Conservation (phyloP, 2,888 invertebrate genomes). For the Andrena camellia region DNA sequence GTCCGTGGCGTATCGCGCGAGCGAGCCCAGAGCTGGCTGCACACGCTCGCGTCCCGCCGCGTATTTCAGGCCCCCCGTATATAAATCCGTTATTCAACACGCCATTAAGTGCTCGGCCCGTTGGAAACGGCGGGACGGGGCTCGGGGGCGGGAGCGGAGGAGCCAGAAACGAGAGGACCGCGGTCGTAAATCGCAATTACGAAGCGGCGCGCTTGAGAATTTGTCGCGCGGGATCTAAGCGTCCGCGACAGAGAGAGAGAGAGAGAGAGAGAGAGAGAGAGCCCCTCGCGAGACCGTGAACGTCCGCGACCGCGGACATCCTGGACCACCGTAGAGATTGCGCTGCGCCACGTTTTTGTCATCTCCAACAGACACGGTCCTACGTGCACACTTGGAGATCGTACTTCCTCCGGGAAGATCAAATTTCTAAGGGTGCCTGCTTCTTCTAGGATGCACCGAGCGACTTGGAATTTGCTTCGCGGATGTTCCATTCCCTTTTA, state of each 20-base stretch:
- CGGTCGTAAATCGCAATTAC: conserved; percentile 84
- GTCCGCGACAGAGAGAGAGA: conserved; percentile 58
- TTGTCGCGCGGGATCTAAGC: conserved; percentile 83
- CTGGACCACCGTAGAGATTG: conserved; percentile 71
- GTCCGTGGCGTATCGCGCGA: conserved; percentile 74
- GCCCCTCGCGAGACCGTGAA: conserved; percentile 43
- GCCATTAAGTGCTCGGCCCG: conserved; percentile 82
- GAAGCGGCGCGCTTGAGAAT: conserved; percentile 83
- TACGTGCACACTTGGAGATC: conserved; percentile 14
- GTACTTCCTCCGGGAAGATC: conserved; percentile 28
- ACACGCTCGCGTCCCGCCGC: conserved; percentile 60
- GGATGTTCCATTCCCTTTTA: no score
- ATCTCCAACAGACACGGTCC: conserved; percentile 3
- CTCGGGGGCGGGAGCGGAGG: conserved; percentile 30
- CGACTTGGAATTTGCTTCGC: no score
- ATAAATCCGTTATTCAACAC: conserved; percentile 85
- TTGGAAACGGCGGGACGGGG: conserved; percentile 67
- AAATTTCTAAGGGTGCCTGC: conserved; percentile 47
- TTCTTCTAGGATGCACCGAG: not conserved
- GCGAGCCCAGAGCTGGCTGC: conserved; percentile 19
- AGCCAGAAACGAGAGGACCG: conserved; percentile 43
- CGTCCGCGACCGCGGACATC: conserved; percentile 58
- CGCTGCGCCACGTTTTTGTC: conserved; percentile 51
- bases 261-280: conserved; percentile 45
- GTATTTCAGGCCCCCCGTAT: conserved; percentile 80